Base-by-base conservation (phyloP, 2,113 vertebrate genomes). In the Rhynchomys soricoides region DNA sequence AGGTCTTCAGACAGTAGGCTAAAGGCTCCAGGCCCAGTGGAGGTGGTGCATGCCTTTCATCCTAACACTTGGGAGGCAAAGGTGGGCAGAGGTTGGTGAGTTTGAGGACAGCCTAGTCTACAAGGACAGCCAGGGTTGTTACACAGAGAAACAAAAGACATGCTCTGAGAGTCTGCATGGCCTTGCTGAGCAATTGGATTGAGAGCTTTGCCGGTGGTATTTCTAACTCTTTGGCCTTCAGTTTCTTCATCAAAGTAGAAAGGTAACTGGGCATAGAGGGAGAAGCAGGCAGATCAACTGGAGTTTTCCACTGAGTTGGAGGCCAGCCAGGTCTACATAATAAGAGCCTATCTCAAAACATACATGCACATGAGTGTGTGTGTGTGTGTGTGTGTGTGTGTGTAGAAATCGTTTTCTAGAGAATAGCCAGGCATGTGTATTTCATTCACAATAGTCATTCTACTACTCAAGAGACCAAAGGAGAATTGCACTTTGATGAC, bases 241-340 rank as follows among this genome's bases (percentile, higher is more conserved):
- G 77, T 88, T 91, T 97, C 64, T 5, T 68, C 48, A 89, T 86
- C 78, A 94, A 95, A 91, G 83, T 11, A 85, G 43, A 71, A 71
- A 59, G 21, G 79, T 59, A 82, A 59, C 12, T 82, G 37, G 22
- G 52, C 52, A 82, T 13, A 82, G 79, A 57, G 50, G 37, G 34
- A 55, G 5, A 45, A n/a, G 52, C 52, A 81, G 50, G 34, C 52
- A n/a, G 12, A 40, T 59, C 34, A 70, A 19, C 8, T 71, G 68
- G 66, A 34, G 34, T 6, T 71, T 71, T n/a, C 68, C 37, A 71
- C 37, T 82, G 52, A 57, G 3, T 13, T 37, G 37, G 50, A 81
- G 78, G 77, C 37, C 10, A 57, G 78, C 3, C 21, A n/a, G 19
- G 21, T n/a, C 78, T 81, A 81, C 34, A 81, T 17, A 24, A 12